A percentile compares a stretch with the other conserved stretches of the same genome.
phyloP scores from a whole-genome alignment of 2,797 vertebrate genomes.

The Hybognathus amarus region DNA sequence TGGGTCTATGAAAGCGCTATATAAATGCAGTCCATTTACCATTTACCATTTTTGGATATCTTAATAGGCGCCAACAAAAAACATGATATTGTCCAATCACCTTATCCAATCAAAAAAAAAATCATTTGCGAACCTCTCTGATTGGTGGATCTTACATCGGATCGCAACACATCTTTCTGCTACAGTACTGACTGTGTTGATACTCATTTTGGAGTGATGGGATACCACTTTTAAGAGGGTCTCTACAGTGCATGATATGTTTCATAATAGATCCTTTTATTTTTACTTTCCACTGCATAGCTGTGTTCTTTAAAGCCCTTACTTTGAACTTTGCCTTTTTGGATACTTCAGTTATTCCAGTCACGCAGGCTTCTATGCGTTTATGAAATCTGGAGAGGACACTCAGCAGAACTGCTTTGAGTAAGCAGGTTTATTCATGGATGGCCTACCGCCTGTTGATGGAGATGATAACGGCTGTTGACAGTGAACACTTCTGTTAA shows the following conservation, averaged over 20 bases:
- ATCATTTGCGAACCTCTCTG: not conserved
- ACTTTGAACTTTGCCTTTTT: not conserved
- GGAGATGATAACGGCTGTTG: conserved; percentile 31
- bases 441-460: conserved; percentile 16
- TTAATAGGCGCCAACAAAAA: not conserved
- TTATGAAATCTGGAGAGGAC: conserved; percentile 35
- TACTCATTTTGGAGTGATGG: not conserved
- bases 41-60: too few species aligned
- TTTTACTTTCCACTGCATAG: not conserved
- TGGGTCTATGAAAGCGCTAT: too few species aligned
- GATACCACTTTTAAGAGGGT: not conserved
- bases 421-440: conserved; percentile 35
- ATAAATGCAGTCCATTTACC: too few species aligned
- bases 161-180: not conserved
- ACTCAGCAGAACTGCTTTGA: conserved; percentile 24
- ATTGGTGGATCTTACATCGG: not conserved
- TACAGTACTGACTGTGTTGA: conserved; percentile 20
- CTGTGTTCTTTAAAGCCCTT: not conserved
- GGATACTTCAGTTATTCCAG: not conserved
- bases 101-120: not conserved
- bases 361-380: not conserved
- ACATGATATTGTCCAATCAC: not conserved
- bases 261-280: conserved; percentile 19
- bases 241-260: not conserved
- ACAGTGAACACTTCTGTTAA: conserved; percentile 28